Conservation (phyloP, 92 coral and sea anemone genomes). For the Epizoanthus fatuus region DNA sequence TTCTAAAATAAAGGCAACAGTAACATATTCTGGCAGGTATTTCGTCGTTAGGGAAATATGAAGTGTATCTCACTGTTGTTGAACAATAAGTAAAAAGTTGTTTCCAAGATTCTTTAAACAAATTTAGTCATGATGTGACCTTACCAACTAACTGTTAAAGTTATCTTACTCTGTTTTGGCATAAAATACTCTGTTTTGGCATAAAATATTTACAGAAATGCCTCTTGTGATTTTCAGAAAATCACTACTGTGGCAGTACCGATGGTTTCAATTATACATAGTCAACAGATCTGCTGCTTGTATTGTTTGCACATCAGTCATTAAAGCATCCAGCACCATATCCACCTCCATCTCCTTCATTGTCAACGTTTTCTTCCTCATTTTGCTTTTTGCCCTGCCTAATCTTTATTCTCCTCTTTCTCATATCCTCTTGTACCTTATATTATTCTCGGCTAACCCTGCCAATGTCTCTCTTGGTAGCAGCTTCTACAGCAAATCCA, state of each 20-base stretch:
- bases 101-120: too few species aligned
- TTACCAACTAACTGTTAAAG: neutral
- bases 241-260: neutral
- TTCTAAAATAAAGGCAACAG: neutral
- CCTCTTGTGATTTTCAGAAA: neutral
- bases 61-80: neutral
- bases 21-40: neutral
- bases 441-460: too few species aligned
- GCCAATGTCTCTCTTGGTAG: too few species aligned
- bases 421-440: too few species aligned
- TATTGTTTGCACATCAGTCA: neutral
- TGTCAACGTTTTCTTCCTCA: neutral
- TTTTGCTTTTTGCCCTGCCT: neutral
- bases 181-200: neutral
- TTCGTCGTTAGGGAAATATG: neutral
- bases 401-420: neutral
- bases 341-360: neutral
- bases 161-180: neutral
- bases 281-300: neutral
- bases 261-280: neutral
- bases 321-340: conserved; percentile 1
- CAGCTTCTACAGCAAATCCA: neutral
- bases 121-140: neutral
- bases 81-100: too few species aligned
- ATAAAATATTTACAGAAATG: neutral